Conservation (phyloP, 2,888 invertebrate genomes). For the Pyralis farinalis region DNA sequence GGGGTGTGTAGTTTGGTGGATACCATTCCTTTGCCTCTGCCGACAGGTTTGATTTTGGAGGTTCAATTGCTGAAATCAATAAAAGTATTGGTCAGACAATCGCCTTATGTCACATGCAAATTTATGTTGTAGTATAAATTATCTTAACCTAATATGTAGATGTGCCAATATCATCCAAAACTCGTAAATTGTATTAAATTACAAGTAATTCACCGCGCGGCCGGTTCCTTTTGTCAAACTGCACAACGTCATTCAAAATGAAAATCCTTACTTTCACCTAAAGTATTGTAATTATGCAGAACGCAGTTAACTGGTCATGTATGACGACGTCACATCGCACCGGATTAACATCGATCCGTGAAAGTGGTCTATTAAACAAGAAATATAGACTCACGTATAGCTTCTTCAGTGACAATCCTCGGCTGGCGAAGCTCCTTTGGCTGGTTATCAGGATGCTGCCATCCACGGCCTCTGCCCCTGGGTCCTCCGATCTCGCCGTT, state of each 20-base stretch:
- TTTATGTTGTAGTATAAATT: too few relatives aligned
- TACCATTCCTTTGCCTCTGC: slow-evolving; percentile 83
- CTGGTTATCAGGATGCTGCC: slow-evolving; percentile 69
- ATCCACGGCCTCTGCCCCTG: slow-evolving; percentile 75
- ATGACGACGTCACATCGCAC: slow-evolving; percentile 48
- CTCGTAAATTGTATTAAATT: slow-evolving; percentile 21
- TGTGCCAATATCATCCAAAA: slow-evolving; percentile 40
- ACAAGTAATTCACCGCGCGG: slow-evolving; percentile 30
- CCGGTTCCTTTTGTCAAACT: slow-evolving; percentile 54
- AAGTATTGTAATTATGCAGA: slow-evolving; percentile 53
- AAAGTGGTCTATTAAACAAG: slow-evolving; percentile 33
- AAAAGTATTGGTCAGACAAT: too few relatives aligned
- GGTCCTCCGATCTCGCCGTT: slow-evolving; percentile 76
- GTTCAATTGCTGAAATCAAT: slow-evolving; percentile 43
- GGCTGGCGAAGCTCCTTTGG: slow-evolving; percentile 73
- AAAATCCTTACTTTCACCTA: slow-evolving; percentile 75
- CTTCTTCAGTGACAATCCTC: slow-evolving; percentile 52
- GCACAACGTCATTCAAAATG: slow-evolving; percentile 69
- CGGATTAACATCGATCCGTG: slow-evolving; percentile 28
- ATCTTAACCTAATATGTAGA: too few relatives aligned
- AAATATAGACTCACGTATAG: slow-evolving; percentile 46
- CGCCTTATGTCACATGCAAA: too few relatives aligned
- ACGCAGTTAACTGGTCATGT: slow-evolving; percentile 44
- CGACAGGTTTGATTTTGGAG: slow-evolving; percentile 70
- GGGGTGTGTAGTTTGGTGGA: slow-evolving; percentile 73